Conservation (phyloP, 2,113 vertebrate species). For the Caranx ignobilis region DNA sequence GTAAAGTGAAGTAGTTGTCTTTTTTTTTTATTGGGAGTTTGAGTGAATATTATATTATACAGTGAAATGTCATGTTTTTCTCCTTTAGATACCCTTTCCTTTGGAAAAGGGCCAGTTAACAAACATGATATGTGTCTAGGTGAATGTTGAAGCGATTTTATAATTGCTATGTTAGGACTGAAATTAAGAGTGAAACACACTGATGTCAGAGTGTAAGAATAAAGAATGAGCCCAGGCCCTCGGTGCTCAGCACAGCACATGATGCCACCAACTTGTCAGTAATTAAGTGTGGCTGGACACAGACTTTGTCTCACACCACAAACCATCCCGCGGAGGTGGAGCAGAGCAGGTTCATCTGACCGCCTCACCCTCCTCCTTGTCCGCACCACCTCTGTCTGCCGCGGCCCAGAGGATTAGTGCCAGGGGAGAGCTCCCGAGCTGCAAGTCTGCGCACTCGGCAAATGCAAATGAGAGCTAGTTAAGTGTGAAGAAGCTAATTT, state of each 20-base stretch:
- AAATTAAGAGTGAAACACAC: conserved; percentile 1
- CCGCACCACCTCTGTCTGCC: conserved; percentile 70
- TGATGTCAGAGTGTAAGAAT: conserved; percentile 8
- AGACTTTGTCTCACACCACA: conserved; percentile 8
- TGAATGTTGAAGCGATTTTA: no score
- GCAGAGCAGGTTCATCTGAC: conserved; percentile 56
- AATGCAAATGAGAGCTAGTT: conserved; percentile 90
- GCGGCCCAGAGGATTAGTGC: conserved; percentile 83
- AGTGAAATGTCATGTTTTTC: no score
- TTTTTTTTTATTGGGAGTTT: no score
- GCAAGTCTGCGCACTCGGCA: conserved; percentile 77
- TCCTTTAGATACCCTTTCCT: no score
- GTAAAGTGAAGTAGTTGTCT: no score
- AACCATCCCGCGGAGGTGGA: conserved; percentile 32
- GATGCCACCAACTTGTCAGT: conserved; percentile 33
- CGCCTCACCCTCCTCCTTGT: conserved; percentile 37
- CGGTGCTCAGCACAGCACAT: not conserved
- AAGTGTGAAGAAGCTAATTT: conserved; percentile 92
- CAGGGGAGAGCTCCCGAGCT: conserved; percentile 76
- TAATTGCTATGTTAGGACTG: conserved; percentile 6
- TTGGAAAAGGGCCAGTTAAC: no score
- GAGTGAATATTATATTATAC: no score
- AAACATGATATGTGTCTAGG: no score
- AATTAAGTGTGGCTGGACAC: conserved; percentile 9
- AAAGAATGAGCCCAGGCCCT: conserved; percentile 6